Evolutionary conservation across 30 jellyfish, hydroid and myxozoan genomes (phyloP), one percentile per base, ranked within the genome.

Genomic region (Turritopsis dohrnii): DNA sequence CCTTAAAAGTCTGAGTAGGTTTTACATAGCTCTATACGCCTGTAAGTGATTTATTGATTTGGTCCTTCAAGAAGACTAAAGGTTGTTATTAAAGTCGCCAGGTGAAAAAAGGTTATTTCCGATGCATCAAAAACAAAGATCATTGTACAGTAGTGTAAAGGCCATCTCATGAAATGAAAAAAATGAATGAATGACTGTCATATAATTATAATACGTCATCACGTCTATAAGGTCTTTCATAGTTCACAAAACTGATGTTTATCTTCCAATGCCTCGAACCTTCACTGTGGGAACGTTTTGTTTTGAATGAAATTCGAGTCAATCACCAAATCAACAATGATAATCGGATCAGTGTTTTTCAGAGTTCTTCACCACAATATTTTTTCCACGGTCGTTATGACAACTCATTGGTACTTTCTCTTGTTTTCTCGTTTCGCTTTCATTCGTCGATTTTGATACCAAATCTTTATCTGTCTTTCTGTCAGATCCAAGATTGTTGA

Each of bases 391-490:
- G 60, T 41, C 5, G 60, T 41, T 13, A 41, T 41, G 60, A 13
- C 5, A 41, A 41, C 60, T 66, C 76, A 66, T 25, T n/a, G 28
- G 17, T 66, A 66, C 17, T 66, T 66, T 66, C 29, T 66, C 8
- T 25, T 22, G 76, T 66, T 66, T 17, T 66, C 96, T 72, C 73
- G 82, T 83, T 88, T 88, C 26, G 92, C 84, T 79, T 88, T 88
- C 96, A 88, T 83, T 69, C 96, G 83, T 29, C 96, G 96, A 79
- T 88, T 88, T 83, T 88, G 96, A 29, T 71, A 88, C 96, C 96
- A 88, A 0, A 88, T 83, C 74, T 89, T 89, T 53, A 89, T 84
- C 29, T 89, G 96, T 72, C 96, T 84, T n/a, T 84, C 94, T 0
- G 93, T 75, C 66, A 89, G 84, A 41, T 31, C 72, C 22, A 89